Conservation (phyloP, 2,113 vertebrate genomes). For the Collichthys lucidus region DNA sequence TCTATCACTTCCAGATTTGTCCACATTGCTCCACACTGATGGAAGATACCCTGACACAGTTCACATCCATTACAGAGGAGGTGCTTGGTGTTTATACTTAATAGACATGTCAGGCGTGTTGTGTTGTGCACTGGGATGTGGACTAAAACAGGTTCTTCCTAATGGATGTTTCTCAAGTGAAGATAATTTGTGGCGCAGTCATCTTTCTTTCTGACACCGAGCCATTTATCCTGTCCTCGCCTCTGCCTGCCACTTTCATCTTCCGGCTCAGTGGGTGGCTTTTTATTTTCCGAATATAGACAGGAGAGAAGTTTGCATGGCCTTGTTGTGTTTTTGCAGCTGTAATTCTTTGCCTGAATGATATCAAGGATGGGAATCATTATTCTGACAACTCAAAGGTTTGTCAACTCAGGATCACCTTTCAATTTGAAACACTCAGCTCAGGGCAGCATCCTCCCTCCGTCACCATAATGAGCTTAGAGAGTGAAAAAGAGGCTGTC, state of each 20-base stretch:
- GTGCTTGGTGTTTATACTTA: not conserved
- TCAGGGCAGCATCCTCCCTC: not conserved
- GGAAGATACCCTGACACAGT: not conserved
- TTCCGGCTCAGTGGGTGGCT: conserved; percentile 18
- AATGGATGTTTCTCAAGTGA: conserved; percentile 39
- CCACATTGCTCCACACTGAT: not conserved
- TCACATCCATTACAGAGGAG: not conserved
- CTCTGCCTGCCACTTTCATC: conserved; percentile 23
- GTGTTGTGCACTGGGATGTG: not conserved
- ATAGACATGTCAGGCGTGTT: not conserved
- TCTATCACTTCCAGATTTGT: not conserved
- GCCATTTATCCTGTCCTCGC: conserved; percentile 55
- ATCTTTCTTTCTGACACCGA: conserved; percentile 66
- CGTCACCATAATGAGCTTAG: not conserved
- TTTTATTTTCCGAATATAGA: conserved; percentile 1
- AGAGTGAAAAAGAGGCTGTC: not conserved
- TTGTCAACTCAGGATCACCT: not conserved
- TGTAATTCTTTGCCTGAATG: conserved; percentile 10
- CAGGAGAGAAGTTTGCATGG: not conserved
- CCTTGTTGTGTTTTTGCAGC: not conserved
- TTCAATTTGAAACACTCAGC: not conserved
- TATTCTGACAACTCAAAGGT: not conserved
- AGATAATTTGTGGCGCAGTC: conserved; percentile 58
- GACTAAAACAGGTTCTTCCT: conserved; percentile 24
- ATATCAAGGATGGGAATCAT: conserved; percentile 7